These are phyloP conservation scores for Apogon hyalosoma DNA, from an alignment of 2,797 vertebrate genomes.

Conservation along the genomic window DNA sequence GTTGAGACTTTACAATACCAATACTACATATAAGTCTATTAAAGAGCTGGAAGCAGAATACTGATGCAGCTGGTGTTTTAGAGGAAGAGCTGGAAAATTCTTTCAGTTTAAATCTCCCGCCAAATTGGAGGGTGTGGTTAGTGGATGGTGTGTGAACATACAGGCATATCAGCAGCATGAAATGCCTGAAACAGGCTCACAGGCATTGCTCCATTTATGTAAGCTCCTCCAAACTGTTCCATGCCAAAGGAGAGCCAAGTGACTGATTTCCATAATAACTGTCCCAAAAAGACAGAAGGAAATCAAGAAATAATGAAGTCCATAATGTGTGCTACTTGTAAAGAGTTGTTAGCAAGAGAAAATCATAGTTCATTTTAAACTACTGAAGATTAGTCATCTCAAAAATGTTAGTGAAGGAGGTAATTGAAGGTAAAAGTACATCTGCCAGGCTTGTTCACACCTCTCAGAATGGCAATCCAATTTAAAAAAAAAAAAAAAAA, in stretches of 20 bases:
- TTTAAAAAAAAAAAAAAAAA: neutral
- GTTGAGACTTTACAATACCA: no score
- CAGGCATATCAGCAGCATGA: no score
- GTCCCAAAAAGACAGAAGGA: neutral
- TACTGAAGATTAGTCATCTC: no score
- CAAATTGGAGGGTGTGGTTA: no score
- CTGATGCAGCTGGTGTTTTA: no score
- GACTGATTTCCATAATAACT: neutral
- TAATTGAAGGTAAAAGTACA: constrained; percentile 27
- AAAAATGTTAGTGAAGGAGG: neutral
- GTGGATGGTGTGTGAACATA: no score
- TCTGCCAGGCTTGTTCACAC: neutral
- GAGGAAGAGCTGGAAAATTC: no score
- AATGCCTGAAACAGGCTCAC: no score
- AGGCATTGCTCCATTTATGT: no score
- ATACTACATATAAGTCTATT: no score
- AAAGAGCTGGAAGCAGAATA: no score
- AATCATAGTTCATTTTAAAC: neutral
- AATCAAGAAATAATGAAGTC: neutral
- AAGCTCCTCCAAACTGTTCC: neutral
- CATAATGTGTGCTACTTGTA: neutral
- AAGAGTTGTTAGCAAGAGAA: neutral
- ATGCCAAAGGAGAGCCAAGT: neutral
- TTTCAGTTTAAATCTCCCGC: no score
- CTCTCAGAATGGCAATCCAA: neutral